Evolutionary conservation across 2,113 vertebrate genomes (phyloP).

Genomic region (Poecile atricapillus): DNA sequence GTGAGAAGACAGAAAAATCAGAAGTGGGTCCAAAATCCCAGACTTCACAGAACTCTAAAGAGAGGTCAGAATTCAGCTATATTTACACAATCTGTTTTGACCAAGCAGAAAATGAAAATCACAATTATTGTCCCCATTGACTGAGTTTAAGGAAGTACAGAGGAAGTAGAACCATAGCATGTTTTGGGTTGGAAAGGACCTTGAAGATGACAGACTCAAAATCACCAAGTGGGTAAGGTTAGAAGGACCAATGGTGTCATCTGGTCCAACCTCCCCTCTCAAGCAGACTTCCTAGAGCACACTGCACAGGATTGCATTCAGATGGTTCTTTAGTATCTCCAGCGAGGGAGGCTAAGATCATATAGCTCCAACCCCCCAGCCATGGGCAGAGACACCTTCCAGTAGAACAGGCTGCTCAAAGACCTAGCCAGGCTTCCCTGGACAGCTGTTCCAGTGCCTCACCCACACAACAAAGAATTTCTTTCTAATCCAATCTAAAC

Average conservation of each 20-base stretch:
- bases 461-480: neutral
- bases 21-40: neutral
- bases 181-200: neutral
- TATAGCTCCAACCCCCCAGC: rapidly evolving
- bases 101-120: neutral
- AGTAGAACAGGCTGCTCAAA: neutral
- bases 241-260: neutral
- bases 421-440: neutral
- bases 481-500: neutral
- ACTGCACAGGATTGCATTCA: neutral
- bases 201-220: neutral
- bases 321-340: neutral
- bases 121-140: neutral
- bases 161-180: neutral
- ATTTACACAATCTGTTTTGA: neutral
- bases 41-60: neutral
- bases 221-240: neutral
- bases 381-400: neutral
- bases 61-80: neutral
- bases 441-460: neutral
- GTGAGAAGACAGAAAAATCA: neutral
- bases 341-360: neutral
- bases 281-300: neutral
- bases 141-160: neutral
- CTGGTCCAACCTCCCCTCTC: neutral